Conservation (phyloP, 2,888 invertebrate species). For the Parnassius apollo region DNA sequence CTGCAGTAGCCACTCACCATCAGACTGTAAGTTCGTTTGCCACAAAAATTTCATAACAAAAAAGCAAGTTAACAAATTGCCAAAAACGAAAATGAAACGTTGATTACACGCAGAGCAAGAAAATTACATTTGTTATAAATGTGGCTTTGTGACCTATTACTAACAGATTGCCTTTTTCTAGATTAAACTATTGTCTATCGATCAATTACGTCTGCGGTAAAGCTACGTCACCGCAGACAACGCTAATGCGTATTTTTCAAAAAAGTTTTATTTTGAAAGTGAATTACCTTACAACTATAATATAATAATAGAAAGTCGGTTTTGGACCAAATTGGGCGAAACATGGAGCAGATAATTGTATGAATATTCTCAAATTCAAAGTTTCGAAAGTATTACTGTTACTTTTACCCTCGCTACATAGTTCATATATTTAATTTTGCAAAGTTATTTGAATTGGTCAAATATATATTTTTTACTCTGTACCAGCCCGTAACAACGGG, state of each 20-base stretch:
- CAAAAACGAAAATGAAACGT: neutral
- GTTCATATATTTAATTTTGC: too few relatives aligned
- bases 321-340: constrained; percentile 18
- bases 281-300: constrained; percentile 10
- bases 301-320: constrained; percentile 16
- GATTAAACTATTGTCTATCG: constrained; percentile 17
- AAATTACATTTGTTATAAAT: constrained; percentile 10
- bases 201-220: too few relatives aligned
- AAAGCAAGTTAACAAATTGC: too few relatives aligned
- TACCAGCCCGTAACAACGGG: too few relatives aligned
- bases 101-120: neutral
- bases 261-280: constrained; percentile 23
- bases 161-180: constrained; percentile 22
- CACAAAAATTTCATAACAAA: too few relatives aligned
- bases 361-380: constrained; percentile 21
- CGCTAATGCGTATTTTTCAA: constrained; percentile 19
- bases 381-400: constrained; percentile 7
- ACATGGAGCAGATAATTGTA: constrained; percentile 12
- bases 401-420: neutral
- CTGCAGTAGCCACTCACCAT: too few relatives aligned
- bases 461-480: too few relatives aligned
- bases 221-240: constrained; percentile 21
- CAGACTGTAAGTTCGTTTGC: too few relatives aligned
- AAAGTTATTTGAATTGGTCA: too few relatives aligned
- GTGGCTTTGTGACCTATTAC: constrained; percentile 11